Conservation (phyloP, 2,113 vertebrate genomes). For the Antechinus stuartii region DNA sequence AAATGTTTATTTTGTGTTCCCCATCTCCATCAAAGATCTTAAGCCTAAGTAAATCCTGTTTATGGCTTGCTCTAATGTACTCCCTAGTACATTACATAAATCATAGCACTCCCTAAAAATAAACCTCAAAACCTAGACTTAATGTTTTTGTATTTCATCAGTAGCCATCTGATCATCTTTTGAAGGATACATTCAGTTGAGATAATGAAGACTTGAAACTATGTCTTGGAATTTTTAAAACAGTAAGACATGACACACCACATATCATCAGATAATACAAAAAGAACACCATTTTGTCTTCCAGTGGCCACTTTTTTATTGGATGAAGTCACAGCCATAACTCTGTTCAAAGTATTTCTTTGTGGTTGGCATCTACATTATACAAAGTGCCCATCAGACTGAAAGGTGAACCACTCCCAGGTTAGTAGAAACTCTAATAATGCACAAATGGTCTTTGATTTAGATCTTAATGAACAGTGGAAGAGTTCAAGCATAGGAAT, state of each 20-base stretch:
- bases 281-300: not conserved
- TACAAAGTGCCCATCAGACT: conserved; percentile 20
- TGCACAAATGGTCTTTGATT: conserved; percentile 74
- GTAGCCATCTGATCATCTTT: conserved; percentile 16
- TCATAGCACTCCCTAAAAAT: conserved; percentile 16
- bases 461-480: conserved; percentile 55
- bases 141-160: not conserved
- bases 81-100: conserved; percentile 22
- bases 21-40: conserved; percentile 21
- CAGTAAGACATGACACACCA: not conserved
- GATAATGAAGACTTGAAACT: not conserved
- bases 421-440: conserved; percentile 42
- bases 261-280: conserved; percentile 13
- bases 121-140: conserved; percentile 16
- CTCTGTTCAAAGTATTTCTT: conserved; percentile 58
- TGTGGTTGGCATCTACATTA: conserved; percentile 61
- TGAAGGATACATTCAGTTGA: not conserved
- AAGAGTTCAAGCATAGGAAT: conserved; percentile 48
- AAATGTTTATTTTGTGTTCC: conserved; percentile 14
- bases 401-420: conserved; percentile 58
- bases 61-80: conserved; percentile 33
- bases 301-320: conserved; percentile 57
- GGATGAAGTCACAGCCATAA: conserved; percentile 51
- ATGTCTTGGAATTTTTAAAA: not conserved
- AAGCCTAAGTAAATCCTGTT: conserved; percentile 9